Percentiles rank a stretch among this genome's conserved stretches.
Conservation (phyloP, 2,113 vertebrate genomes). For the Apeltes quadracus region DNA sequence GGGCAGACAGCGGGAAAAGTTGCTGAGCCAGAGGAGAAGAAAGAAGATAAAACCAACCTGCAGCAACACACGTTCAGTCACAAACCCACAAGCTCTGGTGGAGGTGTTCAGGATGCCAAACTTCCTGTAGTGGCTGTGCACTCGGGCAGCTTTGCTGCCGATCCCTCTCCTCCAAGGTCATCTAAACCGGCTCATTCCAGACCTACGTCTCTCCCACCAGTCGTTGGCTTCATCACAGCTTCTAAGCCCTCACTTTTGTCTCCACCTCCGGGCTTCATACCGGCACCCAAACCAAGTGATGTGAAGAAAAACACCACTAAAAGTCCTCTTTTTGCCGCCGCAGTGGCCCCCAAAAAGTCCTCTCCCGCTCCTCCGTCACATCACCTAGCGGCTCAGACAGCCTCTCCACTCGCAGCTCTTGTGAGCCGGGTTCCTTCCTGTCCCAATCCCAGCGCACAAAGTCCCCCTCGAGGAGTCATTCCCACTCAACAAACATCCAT, state of each 20-base stretch:
- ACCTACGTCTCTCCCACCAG: slow-evolving; percentile 31
- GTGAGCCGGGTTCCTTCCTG: background rate
- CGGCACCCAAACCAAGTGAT: slow-evolving; percentile 49
- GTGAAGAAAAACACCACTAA: background rate
- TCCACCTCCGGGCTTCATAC: slow-evolving; percentile 44
- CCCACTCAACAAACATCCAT: slow-evolving; percentile 35
- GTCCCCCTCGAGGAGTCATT: slow-evolving; percentile 35
- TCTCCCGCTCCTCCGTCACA: slow-evolving; percentile 12
- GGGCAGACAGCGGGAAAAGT: slow-evolving; percentile 34
- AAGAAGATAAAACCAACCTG: background rate
- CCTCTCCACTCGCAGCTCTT: background rate
- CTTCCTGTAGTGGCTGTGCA: slow-evolving; percentile 13
- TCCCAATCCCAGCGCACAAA: slow-evolving; percentile 12
- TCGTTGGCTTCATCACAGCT: slow-evolving; percentile 55
- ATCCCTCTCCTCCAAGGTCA: slow-evolving; percentile 14
- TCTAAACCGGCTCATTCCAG: slow-evolving; percentile 52
- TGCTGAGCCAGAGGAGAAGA: slow-evolving; percentile 20
- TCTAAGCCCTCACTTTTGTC: slow-evolving; percentile 52
- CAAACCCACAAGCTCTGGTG: slow-evolving; percentile 3
- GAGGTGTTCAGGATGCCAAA: slow-evolving; percentile 31
- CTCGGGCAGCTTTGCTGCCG: background rate
- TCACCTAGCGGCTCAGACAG: slow-evolving; percentile 18
- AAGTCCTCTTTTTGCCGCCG: background rate
- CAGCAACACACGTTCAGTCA: slow-evolving; percentile 15
- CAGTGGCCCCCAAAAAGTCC: slow-evolving; percentile 17